phyloP scores from a whole-genome alignment of 1,140 invertebrate genomes.

The Drosophila quadrilineata region DNA sequence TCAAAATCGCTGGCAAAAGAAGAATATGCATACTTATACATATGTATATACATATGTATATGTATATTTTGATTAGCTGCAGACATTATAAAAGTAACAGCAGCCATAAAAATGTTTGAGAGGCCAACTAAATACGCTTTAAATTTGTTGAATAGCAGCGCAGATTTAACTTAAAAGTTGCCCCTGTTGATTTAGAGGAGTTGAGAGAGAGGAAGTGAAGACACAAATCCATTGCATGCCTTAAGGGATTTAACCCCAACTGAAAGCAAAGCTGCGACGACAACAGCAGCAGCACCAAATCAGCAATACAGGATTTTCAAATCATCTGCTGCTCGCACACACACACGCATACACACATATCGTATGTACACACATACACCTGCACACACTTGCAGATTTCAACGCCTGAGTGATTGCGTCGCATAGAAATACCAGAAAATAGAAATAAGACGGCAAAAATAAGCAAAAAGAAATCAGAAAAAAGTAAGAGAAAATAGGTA shows the following conservation, averaged over 20 bases:
- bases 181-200: not conserved
- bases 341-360: slow-evolving; percentile 8
- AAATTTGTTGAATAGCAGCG: slow-evolving; percentile 28
- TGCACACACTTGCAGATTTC: slow-evolving; percentile 60
- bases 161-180: slow-evolving; percentile 19
- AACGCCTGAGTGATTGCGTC: slow-evolving; percentile 74
- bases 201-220: slow-evolving; percentile 1
- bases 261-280: slow-evolving; percentile 71
- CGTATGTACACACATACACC: not conserved
- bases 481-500: slow-evolving; percentile 49
- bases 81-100: too few relatives aligned
- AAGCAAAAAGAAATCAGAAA: slow-evolving; percentile 14
- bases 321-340: slow-evolving; percentile 52
- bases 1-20: too few relatives aligned
- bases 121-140: slow-evolving; percentile 20
- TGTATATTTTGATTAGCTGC: slow-evolving; percentile 1
- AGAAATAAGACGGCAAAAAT: slow-evolving; percentile 18
- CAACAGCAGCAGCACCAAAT: slow-evolving; percentile 55
- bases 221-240: slow-evolving; percentile 62
- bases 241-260: slow-evolving; percentile 66
- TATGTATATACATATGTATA: not conserved
- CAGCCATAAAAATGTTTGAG: not conserved
- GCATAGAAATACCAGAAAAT: slow-evolving; percentile 56
- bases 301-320: slow-evolving; percentile 78
- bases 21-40: not conserved